Percentiles rank a stretch among this genome's conserved stretches.
These are phyloP conservation scores for Syngnathus floridae DNA, from an alignment of 2,113 vertebrate species.

Conservation along the genomic window DNA sequence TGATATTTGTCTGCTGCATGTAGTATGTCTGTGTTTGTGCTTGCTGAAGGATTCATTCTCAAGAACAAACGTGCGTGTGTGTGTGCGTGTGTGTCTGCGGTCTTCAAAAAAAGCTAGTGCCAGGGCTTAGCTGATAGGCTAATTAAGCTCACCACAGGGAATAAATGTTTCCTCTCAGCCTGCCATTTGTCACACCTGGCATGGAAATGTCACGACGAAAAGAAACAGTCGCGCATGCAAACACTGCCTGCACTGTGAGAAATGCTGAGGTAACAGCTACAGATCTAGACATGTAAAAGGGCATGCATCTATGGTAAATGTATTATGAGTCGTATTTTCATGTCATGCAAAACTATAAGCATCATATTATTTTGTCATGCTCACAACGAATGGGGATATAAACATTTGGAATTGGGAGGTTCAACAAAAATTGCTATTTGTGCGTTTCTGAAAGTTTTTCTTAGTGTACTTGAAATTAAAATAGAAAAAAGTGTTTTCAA, in stretches of 20 bases:
- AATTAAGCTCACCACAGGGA: constrained; percentile 73
- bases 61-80: constrained; percentile 19
- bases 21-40: constrained; percentile 9
- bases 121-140: constrained; percentile 70
- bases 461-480: too few species aligned
- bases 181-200: constrained; percentile 75
- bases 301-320: neutral
- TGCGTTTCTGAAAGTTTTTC: too few species aligned
- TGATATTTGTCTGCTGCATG: constrained; percentile 36
- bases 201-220: constrained; percentile 62
- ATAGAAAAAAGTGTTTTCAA: too few species aligned
- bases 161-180: constrained; percentile 70
- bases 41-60: constrained; percentile 42
- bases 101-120: constrained; percentile 67
- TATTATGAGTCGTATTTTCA: constrained; percentile 9
- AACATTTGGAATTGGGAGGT: too few species aligned
- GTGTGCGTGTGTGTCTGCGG: constrained; percentile 35
- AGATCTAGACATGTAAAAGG: constrained; percentile 10
- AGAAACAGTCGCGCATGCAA: constrained; percentile 19
- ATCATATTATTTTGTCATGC: too few species aligned
- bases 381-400: too few species aligned
- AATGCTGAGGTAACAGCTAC: constrained; percentile 42
- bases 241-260: constrained; percentile 14
- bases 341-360: too few species aligned
- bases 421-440: too few species aligned